phyloP scores from a whole-genome alignment of 2,113 vertebrate species.

The Hipposideros armiger region DNA sequence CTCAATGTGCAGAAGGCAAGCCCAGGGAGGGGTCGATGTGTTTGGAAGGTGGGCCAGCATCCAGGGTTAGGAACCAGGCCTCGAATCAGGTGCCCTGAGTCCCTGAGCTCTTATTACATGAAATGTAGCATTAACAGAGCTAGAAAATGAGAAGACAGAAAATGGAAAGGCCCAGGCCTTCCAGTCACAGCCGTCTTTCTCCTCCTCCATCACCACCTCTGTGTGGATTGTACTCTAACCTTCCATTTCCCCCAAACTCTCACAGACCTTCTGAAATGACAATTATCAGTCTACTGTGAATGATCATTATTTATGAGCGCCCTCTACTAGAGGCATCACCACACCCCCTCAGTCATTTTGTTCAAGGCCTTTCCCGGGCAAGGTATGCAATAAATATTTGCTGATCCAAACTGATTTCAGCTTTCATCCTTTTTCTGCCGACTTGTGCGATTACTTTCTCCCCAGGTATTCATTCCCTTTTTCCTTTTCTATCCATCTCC shows the following conservation, averaged over 20 bases:
- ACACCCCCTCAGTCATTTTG: not conserved
- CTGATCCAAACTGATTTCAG: not conserved
- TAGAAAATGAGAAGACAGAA: not conserved
- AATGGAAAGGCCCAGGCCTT: not conserved
- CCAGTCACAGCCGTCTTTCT: rapidly evolving
- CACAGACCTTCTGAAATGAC: not conserved
- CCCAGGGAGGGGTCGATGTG: not conserved
- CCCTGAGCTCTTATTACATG: not conserved
- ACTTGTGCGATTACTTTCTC: not conserved
- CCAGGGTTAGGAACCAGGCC: not conserved
- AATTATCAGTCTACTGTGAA: not conserved
- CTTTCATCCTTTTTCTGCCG: not conserved
- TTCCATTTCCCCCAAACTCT: not conserved
- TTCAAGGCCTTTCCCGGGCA: not conserved
- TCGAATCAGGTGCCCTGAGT: not conserved
- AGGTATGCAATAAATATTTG: not conserved
- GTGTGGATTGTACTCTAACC: not conserved
- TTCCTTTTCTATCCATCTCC: not conserved
- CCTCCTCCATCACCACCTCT: not conserved
- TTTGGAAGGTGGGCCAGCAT: not conserved
- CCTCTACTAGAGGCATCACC: not conserved
- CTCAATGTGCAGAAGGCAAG: not conserved
- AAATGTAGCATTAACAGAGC: not conserved
- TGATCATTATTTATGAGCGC: not conserved
- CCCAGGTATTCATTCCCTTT: not conserved